Evolutionary conservation across 2,888 invertebrate species (phyloP).

Genomic region (Ophonus ardosiacus): DNA sequence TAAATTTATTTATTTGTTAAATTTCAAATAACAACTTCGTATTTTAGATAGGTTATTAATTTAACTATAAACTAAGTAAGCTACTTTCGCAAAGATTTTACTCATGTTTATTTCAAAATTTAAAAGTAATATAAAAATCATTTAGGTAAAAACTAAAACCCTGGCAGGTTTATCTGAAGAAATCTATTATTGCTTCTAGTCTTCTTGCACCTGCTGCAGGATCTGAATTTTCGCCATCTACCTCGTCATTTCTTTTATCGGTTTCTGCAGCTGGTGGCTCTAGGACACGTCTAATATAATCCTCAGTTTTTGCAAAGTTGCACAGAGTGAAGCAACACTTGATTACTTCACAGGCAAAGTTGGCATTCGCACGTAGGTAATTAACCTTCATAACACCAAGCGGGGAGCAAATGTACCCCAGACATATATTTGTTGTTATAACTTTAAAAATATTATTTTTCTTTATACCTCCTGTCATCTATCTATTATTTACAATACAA

Average conservation of each 20-base stretch:
- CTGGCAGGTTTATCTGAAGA: not conserved
- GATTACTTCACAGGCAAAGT: not conserved
- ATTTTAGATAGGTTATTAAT: not conserved
- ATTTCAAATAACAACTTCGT: not conserved
- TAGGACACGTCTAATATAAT: not conserved
- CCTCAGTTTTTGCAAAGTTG: not conserved
- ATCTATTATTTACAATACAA: too few species aligned
- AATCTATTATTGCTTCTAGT: not conserved
- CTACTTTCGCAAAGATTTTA: not conserved
- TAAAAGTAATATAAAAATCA: not conserved
- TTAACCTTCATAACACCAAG: not conserved
- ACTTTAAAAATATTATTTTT: too few species aligned
- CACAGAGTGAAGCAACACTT: constrained; percentile 7
- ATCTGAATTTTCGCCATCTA: not conserved
- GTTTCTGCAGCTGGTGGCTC: not conserved
- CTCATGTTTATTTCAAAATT: not conserved
- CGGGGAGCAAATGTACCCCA: too few species aligned
- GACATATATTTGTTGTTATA: too few species aligned
- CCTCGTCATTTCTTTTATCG: not conserved
- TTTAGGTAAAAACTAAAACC: not conserved
- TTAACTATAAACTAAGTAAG: not conserved
- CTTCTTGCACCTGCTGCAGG: not conserved
- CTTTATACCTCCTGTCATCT: too few species aligned
- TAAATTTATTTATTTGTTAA: not conserved
- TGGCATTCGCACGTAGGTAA: not conserved